These are phyloP conservation scores for Prorops nasuta DNA, from an alignment of 1,140 invertebrate species.

Conservation along the genomic window DNA sequence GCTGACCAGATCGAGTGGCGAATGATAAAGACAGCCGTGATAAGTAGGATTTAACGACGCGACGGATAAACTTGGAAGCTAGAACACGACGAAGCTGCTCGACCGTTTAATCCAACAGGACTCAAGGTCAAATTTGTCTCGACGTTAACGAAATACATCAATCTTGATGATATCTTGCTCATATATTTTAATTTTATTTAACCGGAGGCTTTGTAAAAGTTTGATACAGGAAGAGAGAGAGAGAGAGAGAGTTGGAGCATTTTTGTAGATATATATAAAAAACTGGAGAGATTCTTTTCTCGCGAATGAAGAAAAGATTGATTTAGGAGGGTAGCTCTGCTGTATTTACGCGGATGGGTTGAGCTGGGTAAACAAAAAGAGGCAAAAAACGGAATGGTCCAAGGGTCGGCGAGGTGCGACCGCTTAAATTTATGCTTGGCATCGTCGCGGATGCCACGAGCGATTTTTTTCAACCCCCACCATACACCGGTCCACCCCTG, in stretches of 20 bases:
- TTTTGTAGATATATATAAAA: background rate
- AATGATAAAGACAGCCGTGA: constrained; percentile 14
- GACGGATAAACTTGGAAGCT: too few relatives aligned
- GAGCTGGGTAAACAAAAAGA: background rate
- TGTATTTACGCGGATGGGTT: background rate
- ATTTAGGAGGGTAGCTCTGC: constrained; percentile 15
- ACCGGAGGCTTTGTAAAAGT: background rate
- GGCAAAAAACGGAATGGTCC: background rate
- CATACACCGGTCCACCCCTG: constrained; percentile 7
- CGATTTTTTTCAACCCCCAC: constrained; percentile 35
- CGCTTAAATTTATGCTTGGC: constrained; percentile 45
- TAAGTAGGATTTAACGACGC: too few relatives aligned
- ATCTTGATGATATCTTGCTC: background rate
- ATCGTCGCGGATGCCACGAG: constrained; percentile 33
- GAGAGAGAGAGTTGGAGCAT: background rate
- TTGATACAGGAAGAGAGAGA: background rate
- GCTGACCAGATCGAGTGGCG: constrained; percentile 13
- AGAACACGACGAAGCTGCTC: too few relatives aligned
- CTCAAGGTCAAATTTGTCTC: too few relatives aligned
- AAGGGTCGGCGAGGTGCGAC: constrained; percentile 7
- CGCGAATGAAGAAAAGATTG: constrained; percentile 11
- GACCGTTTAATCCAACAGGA: too few relatives aligned
- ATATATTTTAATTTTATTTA: background rate
- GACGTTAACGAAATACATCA: too few relatives aligned
- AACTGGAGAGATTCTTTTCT: background rate